Evolutionary conservation across 2,113 vertebrate species (phyloP).

Genomic region (Lipophrys pholis): DNA sequence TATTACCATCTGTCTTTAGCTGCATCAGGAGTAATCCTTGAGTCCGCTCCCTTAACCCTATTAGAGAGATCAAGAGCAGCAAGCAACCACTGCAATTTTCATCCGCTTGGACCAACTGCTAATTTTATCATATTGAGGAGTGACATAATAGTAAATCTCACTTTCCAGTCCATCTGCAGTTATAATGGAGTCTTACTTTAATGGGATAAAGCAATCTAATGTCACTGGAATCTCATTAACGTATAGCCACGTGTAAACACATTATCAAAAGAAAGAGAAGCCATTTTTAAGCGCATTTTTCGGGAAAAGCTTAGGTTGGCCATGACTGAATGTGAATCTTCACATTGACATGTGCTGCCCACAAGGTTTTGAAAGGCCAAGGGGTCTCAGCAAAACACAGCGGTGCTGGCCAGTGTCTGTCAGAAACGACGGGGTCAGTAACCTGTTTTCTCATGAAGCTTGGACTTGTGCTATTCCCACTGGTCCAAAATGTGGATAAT

Average conservation of each 20-base stretch:
- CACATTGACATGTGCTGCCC: background rate
- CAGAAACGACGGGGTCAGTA: slow-evolving; percentile 33
- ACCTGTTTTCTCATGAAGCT: slow-evolving; percentile 12
- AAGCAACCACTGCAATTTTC: slow-evolving; percentile 40
- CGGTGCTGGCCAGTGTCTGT: slow-evolving; percentile 8
- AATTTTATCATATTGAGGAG: slow-evolving; percentile 21
- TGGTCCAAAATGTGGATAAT: no score
- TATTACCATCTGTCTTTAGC: slow-evolving; percentile 76
- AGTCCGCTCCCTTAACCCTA: slow-evolving; percentile 65
- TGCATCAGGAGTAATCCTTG: slow-evolving; percentile 58
- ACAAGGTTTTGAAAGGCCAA: background rate
- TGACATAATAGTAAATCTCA: background rate
- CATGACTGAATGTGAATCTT: background rate
- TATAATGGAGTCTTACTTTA: background rate
- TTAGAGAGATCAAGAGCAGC: slow-evolving; percentile 61
- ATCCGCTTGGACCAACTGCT: slow-evolving; percentile 29
- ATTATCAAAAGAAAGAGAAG: background rate
- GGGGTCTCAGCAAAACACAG: slow-evolving; percentile 6
- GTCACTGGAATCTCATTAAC: background rate
- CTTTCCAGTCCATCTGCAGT: background rate
- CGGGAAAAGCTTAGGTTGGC: no score
- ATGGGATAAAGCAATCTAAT: background rate
- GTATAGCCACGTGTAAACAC: background rate
- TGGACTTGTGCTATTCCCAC: no score
- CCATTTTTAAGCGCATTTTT: background rate